Base-by-base conservation (phyloP, 2,888 invertebrate genomes). In the Lasioglossum vierecki region DNA sequence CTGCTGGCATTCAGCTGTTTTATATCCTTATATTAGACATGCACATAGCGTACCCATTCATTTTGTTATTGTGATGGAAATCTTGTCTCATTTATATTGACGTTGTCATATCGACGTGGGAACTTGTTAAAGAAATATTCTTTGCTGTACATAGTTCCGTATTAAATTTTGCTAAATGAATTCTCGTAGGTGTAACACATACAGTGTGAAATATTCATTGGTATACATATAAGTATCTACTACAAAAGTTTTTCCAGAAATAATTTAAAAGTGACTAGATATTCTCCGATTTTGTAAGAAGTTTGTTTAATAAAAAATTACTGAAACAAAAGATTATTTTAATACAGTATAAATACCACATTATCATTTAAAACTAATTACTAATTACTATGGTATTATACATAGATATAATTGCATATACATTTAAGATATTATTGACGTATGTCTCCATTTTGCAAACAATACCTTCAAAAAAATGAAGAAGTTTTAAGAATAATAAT, bases 31-130 rank as follows among this genome's bases (percentile, higher is more conserved):
- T 30, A 5, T 63, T 39, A 39, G 22, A 39, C 35, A 57, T 75
- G 46, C 60, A 60, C 63, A 75, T 39, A 60, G 41, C 41, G n/a
- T 60, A 41, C 44, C n/a, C n/a, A 60, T 60, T 57, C 57, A 8
- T 75, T 75, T 15, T 41, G 35, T 41, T 60, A 22, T 60, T 60
- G 41, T 75, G 41, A 60, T 60, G 75, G 30, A 63, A 75, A 75
- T 39, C 11, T 26, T 49, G 35, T 49, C 39, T 49, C 26, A 49
- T 30, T 57, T 30, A 11, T 30, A 15, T 13, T 22, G 35, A 53
- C 22, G 30, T 53, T 15, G 74, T 53, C 57, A 53, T 35, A 35
- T 26, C 30, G 53, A 74, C 18, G 26, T 74, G 22, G 4, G n/a
- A 70, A 70, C 22, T 39, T 22, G 70, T 70, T 22, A 11, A 39